These are phyloP conservation scores for Sitobion miscanthi DNA, from an alignment of 1,140 invertebrate genomes.

Conservation along the genomic window DNA sequence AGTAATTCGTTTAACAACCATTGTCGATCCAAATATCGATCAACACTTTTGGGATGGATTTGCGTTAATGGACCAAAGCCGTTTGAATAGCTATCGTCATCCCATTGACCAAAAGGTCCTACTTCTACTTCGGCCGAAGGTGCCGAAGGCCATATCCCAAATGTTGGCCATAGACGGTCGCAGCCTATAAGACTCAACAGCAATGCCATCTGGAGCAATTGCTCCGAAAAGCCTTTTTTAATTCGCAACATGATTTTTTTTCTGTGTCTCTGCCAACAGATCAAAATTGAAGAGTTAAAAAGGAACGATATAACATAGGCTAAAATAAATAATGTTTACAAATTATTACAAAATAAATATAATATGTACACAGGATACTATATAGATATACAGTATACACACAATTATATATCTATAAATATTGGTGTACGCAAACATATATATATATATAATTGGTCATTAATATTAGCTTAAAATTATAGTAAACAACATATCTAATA, in stretches of 20 bases:
- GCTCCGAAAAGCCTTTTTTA: conserved; percentile 52
- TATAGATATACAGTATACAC: neutral
- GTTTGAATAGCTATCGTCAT: neutral
- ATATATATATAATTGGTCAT: neutral
- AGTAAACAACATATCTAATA: neutral
- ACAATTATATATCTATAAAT: neutral
- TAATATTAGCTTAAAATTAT: neutral
- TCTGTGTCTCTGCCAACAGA: conserved; percentile 23
- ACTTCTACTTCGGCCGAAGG: conserved; percentile 42
- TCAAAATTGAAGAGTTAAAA: neutral
- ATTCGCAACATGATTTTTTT: conserved; percentile 52
- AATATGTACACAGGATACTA: neutral
- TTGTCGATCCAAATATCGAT: conserved; percentile 34
- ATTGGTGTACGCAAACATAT: neutral
- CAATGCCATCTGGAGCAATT: conserved; percentile 47
- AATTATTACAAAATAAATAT: neutral
- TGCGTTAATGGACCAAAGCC: conserved; percentile 17
- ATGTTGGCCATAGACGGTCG: conserved; percentile 25
- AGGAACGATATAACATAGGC: neutral
- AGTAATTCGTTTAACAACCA: conserved; percentile 29
- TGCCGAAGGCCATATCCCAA: conserved; percentile 21
- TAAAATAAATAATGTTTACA: neutral
- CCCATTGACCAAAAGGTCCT: neutral
- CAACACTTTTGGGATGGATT: conserved; percentile 34
- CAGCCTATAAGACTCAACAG: conserved; percentile 38